Base-by-base conservation (phyloP, 2,888 invertebrate species). In the Cryptophagus acutangulus region DNA sequence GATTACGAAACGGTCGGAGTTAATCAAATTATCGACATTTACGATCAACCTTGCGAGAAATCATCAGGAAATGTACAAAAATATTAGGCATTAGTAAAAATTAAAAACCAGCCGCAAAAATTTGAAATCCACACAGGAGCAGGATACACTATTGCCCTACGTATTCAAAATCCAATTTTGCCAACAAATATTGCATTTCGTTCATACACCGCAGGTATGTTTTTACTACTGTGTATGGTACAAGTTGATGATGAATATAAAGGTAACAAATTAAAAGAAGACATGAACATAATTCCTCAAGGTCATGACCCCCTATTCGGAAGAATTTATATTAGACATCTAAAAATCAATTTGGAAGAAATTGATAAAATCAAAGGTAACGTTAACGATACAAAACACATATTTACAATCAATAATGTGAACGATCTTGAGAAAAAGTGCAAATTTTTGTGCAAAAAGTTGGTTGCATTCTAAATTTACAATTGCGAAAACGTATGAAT, bases 401-500 rank as follows among this genome's bases (percentile, higher is more conserved):
- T n/a, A n/a, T n/a, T n/a, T n/a, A n/a, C n/a, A n/a, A n/a, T n/a
- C n/a, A n/a, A n/a, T n/a, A n/a, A n/a, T n/a, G n/a, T 6, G 26
- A 13, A 26, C n/a, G 26, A 35, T 24, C 36, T 46, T 36, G 24
- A 9, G 17, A 14, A n/a, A 2, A 17, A 36, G 33, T 48, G 2
- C 30, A 40, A 8, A 38, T 51, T 36, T 49, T 51, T 29, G 39
- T 47, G 39, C 41, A 41, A 37, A 39, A 41, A 34, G 41, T 51
- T 8, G 51, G 51, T 8, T 47, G 43, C 10, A 42, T 56, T 25
- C 38, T 46, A 31, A 38, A 49, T 17, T 45, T 48, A 26, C 39
- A 48, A 36, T 47, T 55, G 13, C 13, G 15, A 31, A 40, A 42
- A 13, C 9, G 45, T 17, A 29, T 33, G 13, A 24, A 53, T 34